A percentile compares a stretch with the other conserved stretches of the same genome.
phyloP scores from a whole-genome alignment of 92 coral and sea anemone genomes.

The Parazoanthus swiftii region DNA sequence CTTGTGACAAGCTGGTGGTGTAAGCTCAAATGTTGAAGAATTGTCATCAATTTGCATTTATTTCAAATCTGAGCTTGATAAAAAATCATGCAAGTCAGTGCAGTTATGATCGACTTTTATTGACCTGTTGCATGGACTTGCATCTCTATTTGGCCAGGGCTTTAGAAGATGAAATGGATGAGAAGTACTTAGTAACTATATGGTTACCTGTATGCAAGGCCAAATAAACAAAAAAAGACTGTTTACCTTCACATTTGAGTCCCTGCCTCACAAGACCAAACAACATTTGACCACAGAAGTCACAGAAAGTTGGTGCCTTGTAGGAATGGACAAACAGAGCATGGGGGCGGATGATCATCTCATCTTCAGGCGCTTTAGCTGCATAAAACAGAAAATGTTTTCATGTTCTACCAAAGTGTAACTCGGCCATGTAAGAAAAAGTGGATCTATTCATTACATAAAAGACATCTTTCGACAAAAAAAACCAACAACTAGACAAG shows the following conservation, averaged over 20 bases:
- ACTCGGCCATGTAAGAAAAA: no score
- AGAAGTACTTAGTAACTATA: neutral
- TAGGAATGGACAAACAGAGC: conserved; percentile 88
- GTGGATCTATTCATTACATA: no score
- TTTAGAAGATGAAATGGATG: neutral
- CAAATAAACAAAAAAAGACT: no score
- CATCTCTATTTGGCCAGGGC: no score
- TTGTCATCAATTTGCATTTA: no score
- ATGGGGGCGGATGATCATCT: conserved; percentile 89
- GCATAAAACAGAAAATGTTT: conserved; percentile 17
- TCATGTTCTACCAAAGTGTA: neutral
- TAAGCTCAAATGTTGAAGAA: no score
- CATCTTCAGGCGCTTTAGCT: conserved; percentile 96
- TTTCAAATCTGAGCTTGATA: no score
- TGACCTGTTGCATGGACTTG: no score
- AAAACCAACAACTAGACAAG: neutral
- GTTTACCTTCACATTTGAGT: conserved; percentile 91
- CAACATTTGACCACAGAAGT: conserved; percentile 96
- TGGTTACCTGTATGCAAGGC: neutral
- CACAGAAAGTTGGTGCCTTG: conserved; percentile 94
- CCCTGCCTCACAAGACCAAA: conserved; percentile 98
- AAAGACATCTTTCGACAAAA: neutral
- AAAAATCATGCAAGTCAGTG: no score
- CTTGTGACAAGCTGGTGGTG: neutral
- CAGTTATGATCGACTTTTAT: no score